phyloP scores from a whole-genome alignment of 2,797 vertebrate genomes.

The Falco cherrug region DNA sequence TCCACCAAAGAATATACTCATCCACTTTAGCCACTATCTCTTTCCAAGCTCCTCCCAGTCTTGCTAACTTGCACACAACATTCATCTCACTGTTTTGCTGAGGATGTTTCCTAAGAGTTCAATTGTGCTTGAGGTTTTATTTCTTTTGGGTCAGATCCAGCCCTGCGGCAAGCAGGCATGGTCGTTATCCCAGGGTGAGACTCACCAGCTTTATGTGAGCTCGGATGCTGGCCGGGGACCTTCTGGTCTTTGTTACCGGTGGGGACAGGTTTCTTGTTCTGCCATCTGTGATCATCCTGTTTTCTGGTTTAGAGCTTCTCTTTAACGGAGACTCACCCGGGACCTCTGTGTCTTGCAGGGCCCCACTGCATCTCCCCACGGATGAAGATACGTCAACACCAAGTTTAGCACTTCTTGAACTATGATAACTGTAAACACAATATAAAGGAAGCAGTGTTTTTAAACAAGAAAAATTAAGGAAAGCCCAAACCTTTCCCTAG shows the following conservation, averaged over 20 bases:
- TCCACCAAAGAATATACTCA: background rate
- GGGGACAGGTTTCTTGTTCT: background rate
- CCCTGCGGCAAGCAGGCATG: background rate
- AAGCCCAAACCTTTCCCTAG: background rate
- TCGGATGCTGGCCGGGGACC: background rate
- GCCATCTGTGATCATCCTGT: slow-evolving; percentile 22
- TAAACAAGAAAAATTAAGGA: background rate
- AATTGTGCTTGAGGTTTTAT: slow-evolving; percentile 29
- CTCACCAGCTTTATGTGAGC: background rate
- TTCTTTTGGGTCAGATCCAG: slow-evolving; percentile 37
- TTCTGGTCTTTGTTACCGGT: background rate
- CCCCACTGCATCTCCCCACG: background rate
- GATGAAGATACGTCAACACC: slow-evolving; percentile 20
- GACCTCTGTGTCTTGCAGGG: background rate
- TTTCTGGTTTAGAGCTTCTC: slow-evolving; percentile 7
- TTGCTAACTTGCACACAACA: background rate
- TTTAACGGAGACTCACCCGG: background rate
- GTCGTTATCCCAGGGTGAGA: background rate
- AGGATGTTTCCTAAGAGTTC: slow-evolving; percentile 29
- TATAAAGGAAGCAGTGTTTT: background rate
- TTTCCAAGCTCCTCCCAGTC: background rate
- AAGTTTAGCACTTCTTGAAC: slow-evolving; percentile 38
- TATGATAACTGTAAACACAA: background rate
- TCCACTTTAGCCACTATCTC: background rate
- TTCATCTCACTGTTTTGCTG: background rate